Evolutionary conservation across 2,113 vertebrate species (phyloP).

Genomic region (Rhinopomastus cyanomelas): DNA sequence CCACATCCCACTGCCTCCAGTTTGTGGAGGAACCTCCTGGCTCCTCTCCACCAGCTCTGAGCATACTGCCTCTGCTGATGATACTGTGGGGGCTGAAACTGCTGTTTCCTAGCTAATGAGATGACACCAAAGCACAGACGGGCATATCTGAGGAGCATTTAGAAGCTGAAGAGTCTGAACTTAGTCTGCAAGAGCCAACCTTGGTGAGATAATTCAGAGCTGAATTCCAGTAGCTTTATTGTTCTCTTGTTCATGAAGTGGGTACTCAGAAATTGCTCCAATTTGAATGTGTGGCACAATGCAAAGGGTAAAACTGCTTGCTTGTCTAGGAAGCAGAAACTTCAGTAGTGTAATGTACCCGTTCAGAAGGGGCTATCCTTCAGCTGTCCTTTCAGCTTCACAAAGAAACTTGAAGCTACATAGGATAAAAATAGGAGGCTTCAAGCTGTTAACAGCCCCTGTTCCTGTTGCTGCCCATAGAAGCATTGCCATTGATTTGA

Average conservation of each 20-base stretch:
- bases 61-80: not conserved
- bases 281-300: not conserved
- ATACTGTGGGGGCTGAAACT: not conserved
- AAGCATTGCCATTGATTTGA: not conserved
- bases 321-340: not conserved
- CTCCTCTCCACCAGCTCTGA: not conserved
- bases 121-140: not conserved
- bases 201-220: not conserved
- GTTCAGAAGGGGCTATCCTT: not conserved
- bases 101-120: not conserved
- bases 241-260: not conserved
- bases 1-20: not conserved
- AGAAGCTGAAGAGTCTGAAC: not conserved
- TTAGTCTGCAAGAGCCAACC: not conserved
- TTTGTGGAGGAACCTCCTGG: not conserved
- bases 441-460: not conserved
- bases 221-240: not conserved
- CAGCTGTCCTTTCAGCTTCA: not conserved
- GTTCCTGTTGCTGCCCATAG: not conserved
- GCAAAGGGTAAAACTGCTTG: not conserved
- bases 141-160: not conserved
- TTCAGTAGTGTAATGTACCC: not conserved
- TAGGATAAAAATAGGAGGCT: not conserved
- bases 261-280: not conserved
- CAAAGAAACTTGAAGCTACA: not conserved